phyloP scores from a whole-genome alignment of 1,140 invertebrate genomes.

The Drosophila ananassae region DNA sequence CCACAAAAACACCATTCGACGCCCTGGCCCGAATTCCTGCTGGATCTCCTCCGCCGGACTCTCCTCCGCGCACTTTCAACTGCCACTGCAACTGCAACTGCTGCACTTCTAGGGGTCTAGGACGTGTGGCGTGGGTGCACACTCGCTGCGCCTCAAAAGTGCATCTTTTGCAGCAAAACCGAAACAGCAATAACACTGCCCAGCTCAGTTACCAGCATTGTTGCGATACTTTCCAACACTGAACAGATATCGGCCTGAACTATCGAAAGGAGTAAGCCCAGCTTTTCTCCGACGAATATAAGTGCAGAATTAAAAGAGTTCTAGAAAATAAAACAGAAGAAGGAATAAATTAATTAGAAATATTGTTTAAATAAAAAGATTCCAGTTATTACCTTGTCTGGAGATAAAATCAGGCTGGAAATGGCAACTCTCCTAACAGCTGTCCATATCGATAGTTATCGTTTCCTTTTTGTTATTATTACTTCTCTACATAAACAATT shows the following conservation, averaged over 20 bases:
- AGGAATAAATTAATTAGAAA: background rate
- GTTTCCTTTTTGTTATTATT: slow-evolving; percentile 16
- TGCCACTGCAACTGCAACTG: slow-evolving; percentile 19
- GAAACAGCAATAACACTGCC: slow-evolving; percentile 28
- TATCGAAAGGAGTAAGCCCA: slow-evolving; percentile 4
- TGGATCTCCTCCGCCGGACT: slow-evolving; percentile 13
- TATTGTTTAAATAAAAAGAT: background rate
- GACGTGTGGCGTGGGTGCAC: slow-evolving; percentile 41
- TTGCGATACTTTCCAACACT: slow-evolving; percentile 27
- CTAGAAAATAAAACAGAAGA: background rate
- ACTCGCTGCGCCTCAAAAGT: slow-evolving; percentile 38
- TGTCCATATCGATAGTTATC: slow-evolving; percentile 16
- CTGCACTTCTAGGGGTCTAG: slow-evolving; percentile 22
- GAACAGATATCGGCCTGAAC: slow-evolving; percentile 4
- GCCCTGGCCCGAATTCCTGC: slow-evolving; percentile 18
- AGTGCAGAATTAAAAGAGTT: no score
- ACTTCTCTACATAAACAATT: slow-evolving; percentile 11
- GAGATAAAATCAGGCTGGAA: background rate
- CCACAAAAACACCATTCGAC: slow-evolving; percentile 5
- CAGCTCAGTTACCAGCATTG: slow-evolving; percentile 17
- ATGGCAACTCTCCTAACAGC: slow-evolving; percentile 15
- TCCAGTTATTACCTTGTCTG: background rate
- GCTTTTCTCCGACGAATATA: background rate
- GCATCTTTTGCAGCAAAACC: slow-evolving; percentile 40
- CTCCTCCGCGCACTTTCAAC: slow-evolving; percentile 31